Evolutionary conservation across 2,797 vertebrate genomes (phyloP).

Genomic region (Fratercula arctica): DNA sequence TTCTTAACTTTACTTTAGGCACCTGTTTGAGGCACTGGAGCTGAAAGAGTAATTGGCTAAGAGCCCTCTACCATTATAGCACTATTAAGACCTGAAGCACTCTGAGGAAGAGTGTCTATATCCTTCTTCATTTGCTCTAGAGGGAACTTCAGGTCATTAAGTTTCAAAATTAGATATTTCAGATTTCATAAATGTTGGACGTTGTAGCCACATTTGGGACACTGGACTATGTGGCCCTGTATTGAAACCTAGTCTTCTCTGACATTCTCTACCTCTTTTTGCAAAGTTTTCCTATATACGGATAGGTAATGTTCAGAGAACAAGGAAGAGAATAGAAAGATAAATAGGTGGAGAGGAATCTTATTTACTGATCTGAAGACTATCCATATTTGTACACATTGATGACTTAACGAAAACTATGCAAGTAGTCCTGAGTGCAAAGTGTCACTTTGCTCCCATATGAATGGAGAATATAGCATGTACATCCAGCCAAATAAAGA

Average conservation of each 20-base stretch:
- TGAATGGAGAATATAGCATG: not conserved
- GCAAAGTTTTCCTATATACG: not conserved
- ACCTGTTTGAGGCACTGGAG: not conserved
- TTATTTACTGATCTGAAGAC: not conserved
- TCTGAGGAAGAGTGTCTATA: not conserved
- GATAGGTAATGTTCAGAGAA: not conserved
- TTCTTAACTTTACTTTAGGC: not conserved
- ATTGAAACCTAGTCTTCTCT: not conserved
- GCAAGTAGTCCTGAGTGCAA: not conserved
- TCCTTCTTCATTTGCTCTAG: not conserved
- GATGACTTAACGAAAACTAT: not conserved
- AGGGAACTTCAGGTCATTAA: not conserved
- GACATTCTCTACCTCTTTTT: not conserved
- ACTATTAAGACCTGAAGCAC: not conserved
- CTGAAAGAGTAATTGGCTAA: not conserved
- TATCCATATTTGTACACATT: not conserved
- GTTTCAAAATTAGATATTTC: not conserved
- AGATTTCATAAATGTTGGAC: not conserved
- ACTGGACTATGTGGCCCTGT: rapidly evolving
- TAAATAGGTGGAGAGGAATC: not conserved
- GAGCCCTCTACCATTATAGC: not conserved
- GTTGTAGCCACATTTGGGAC: not conserved
- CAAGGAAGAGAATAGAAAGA: not conserved
- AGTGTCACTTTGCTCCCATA: not conserved
- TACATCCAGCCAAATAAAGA: not conserved